Percentiles rank a stretch among this genome's conserved stretches.
These are phyloP conservation scores for Chelonus formosanus DNA, from an alignment of 2,888 invertebrate genomes.

Conservation along the genomic window DNA sequence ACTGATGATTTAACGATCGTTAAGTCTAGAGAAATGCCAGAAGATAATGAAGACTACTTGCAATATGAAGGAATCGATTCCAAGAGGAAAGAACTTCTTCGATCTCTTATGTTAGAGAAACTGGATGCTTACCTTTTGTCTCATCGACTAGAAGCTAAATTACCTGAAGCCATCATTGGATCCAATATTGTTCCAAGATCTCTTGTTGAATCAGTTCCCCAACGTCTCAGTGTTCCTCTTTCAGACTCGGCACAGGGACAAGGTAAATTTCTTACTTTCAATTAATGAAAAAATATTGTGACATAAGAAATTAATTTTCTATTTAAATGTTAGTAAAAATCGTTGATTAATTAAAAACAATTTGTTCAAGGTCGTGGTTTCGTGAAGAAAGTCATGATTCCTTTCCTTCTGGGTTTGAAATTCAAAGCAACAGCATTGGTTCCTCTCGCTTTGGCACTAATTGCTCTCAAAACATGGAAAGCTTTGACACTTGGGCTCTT, in stretches of 20 bases:
- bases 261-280: conserved; percentile 46
- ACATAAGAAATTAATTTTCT: too few species aligned
- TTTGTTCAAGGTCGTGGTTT: conserved; percentile 77
- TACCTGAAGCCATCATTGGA: conserved; percentile 71
- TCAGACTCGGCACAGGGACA: conserved; percentile 67
- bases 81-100: conserved; percentile 58
- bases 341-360: too few species aligned
- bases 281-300: neutral
- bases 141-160: conserved; percentile 78
- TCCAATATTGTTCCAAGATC: conserved; percentile 71
- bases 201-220: conserved; percentile 72
- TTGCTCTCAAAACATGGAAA: conserved; percentile 90
- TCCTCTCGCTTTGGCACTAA: conserved; percentile 81
- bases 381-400: conserved; percentile 84
- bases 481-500: conserved; percentile 85
- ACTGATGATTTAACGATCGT: conserved; percentile 81
- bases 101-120: conserved; percentile 72
- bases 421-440: conserved; percentile 86
- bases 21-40: conserved; percentile 67
- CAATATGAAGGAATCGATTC: conserved; percentile 54
- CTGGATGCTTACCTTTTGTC: conserved; percentile 79
- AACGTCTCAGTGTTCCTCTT: conserved; percentile 76
- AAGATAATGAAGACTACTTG: conserved; percentile 63
- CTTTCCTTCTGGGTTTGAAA: conserved; percentile 85
- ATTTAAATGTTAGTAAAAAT: too few species aligned